Conservation (phyloP, 1,140 invertebrate species). For the Grapholita molesta region DNA sequence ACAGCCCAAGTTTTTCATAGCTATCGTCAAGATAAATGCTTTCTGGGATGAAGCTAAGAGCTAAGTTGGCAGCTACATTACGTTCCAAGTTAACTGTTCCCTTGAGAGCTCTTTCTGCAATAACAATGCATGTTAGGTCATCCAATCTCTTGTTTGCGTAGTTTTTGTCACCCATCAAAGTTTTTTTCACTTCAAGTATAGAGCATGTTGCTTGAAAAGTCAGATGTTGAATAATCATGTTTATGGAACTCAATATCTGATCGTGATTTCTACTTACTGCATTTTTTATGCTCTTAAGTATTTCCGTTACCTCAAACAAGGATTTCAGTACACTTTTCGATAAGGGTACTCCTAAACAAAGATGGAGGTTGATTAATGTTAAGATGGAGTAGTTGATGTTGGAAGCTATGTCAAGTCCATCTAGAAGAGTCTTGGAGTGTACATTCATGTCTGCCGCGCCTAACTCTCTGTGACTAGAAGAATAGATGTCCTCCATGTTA, state of each 20-base stretch:
- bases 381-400: constrained; percentile 82
- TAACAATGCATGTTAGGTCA: constrained; percentile 84
- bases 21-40: constrained; percentile 77
- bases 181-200: constrained; percentile 77
- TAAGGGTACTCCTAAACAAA: constrained; percentile 86
- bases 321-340: constrained; percentile 86
- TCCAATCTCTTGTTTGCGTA: constrained; percentile 71
- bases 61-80: constrained; percentile 82
- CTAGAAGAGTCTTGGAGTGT: constrained; percentile 79
- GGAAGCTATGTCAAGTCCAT: constrained; percentile 82
- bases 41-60: constrained; percentile 82
- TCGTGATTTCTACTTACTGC: constrained; percentile 80
- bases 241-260: constrained; percentile 79
- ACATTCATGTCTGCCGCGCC: constrained; percentile 81
- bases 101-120: constrained; percentile 85
- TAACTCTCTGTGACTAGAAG: constrained; percentile 75
- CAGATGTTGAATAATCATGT: constrained; percentile 85
- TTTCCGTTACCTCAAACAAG: constrained; percentile 89
- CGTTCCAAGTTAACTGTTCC: constrained; percentile 84
- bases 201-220: constrained; percentile 81
- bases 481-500: constrained; percentile 79
- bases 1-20: constrained; percentile 72
- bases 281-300: constrained; percentile 88
- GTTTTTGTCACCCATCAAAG: constrained; percentile 70
- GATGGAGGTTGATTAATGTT: constrained; percentile 90